Percentiles rank a stretch among this genome's conserved stretches.
phyloP scores from a whole-genome alignment of 2,797 vertebrate species.

The Schizothorax lantsangensis region DNA sequence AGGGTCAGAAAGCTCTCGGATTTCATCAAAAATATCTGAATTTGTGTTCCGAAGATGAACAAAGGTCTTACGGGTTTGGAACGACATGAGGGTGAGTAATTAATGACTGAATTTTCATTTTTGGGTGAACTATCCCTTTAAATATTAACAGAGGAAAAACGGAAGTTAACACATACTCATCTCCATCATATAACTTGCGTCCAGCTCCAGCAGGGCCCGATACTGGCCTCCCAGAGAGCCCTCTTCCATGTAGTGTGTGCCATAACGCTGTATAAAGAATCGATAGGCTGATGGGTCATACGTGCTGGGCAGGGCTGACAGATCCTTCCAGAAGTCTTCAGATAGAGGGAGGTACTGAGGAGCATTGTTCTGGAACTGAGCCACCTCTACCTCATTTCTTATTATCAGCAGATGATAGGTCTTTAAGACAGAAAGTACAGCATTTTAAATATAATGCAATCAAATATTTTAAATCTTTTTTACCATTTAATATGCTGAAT shows the following conservation, averaged over 20 bases:
- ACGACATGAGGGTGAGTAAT: background rate
- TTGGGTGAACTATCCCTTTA: background rate
- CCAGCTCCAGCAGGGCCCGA: conserved; percentile 83
- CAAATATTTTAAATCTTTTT: background rate
- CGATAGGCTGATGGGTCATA: conserved; percentile 87
- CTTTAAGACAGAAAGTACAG: conserved; percentile 66
- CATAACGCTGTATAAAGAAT: conserved; percentile 83
- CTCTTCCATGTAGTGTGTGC: conserved; percentile 90
- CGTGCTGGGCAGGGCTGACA: conserved; percentile 81
- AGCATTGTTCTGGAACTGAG: conserved; percentile 90
- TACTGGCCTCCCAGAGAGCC: conserved; percentile 92
- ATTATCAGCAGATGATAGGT: conserved; percentile 84
- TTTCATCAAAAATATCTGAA: background rate
- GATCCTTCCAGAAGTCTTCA: conserved; percentile 87
- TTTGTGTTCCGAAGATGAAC: background rate
- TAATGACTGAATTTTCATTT: background rate
- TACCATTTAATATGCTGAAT: background rate
- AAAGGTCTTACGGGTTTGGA: background rate
- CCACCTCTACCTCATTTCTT: conserved; percentile 80
- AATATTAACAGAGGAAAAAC: background rate
- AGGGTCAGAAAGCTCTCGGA: background rate
- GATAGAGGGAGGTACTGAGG: conserved; percentile 76
- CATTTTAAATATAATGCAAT: background rate
- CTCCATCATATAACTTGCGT: conserved; percentile 72
- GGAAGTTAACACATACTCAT: conserved; percentile 70